Percentiles rank a stretch among this genome's conserved stretches.
Conservation (phyloP, 2,888 invertebrate species). For the Alloscopus bannaensis region DNA sequence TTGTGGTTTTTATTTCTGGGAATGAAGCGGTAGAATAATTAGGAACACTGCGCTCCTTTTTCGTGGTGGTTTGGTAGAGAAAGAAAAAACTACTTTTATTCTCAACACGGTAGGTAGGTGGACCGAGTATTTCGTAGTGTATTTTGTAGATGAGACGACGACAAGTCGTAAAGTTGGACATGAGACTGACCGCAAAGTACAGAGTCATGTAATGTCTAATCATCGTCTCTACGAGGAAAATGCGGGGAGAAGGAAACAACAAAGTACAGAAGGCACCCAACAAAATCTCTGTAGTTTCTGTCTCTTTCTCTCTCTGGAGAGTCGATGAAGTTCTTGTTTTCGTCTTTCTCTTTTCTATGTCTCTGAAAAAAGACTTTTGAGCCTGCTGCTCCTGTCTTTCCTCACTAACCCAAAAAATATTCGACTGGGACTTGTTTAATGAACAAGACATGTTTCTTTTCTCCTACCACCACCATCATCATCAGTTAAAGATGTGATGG, state of each 20-base stretch:
- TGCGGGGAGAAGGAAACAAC: conserved; percentile 8
- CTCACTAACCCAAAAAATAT: background rate
- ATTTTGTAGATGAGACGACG: conserved; percentile 1
- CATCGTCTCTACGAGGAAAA: conserved; percentile 38
- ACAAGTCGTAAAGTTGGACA: conserved; percentile 65
- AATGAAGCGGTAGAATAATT: conserved; percentile 33
- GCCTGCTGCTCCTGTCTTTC: background rate
- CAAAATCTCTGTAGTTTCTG: conserved; percentile 23
- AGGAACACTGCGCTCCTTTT: conserved; percentile 14
- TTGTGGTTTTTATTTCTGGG: conserved; percentile 31
- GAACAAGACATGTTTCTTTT: conserved; percentile 68
- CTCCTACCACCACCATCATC: conserved; percentile 34
- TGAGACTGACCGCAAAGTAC: conserved; percentile 66
- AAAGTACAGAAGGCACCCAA: background rate
- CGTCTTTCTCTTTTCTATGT: conserved; percentile 4
- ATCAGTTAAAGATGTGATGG: conserved; percentile 9
- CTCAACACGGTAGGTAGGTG: conserved; percentile 8
- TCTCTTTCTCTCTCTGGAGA: conserved; percentile 22
- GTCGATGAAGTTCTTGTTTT: background rate
- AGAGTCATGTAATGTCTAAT: conserved; percentile 64
- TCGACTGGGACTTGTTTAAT: conserved; percentile 63
- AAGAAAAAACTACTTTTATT: background rate
- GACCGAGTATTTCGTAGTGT: too few relatives aligned
- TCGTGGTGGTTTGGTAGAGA: background rate
- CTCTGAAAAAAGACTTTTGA: conserved; percentile 4